Conservation (phyloP, 2,113 vertebrate genomes). For the Mus spicilegus region DNA sequence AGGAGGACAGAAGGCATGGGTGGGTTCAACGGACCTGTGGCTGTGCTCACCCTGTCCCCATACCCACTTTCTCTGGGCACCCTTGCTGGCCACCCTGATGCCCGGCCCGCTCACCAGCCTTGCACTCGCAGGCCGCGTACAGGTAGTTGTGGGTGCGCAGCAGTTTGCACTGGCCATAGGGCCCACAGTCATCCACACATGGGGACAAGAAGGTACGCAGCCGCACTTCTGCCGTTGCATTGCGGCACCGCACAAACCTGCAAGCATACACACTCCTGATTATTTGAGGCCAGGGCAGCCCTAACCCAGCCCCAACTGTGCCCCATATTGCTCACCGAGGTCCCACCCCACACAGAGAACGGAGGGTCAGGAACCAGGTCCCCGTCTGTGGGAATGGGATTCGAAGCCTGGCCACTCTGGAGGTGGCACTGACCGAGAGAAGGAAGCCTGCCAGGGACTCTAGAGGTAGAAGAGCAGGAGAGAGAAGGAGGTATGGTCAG, state of each 20-base stretch:
- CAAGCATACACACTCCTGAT: neutral
- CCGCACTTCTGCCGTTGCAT: conserved; percentile 94
- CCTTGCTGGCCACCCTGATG: neutral
- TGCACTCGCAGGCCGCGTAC: conserved; percentile 98
- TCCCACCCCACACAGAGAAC: conserved; percentile 91
- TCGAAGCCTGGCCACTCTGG: conserved; percentile 93
- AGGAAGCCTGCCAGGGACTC: conserved; percentile 93
- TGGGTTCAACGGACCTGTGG: neutral
- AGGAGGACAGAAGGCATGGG: neutral
- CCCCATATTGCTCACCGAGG: conserved; percentile 88
- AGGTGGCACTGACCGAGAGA: conserved; percentile 90
- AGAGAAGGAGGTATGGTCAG: neutral
- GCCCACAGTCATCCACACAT: conserved; percentile 97
- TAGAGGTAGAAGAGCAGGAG: conserved; percentile 70
- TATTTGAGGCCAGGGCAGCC: neutral
- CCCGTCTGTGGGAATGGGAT: conserved; percentile 98
- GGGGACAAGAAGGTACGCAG: conserved; percentile 96
- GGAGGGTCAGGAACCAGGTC: conserved; percentile 97
- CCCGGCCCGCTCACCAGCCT: conserved; percentile 91
- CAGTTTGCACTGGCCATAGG: conserved; percentile 98
- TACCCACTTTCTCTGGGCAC: neutral
- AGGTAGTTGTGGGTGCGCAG: conserved; percentile 98
- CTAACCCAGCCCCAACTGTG: accelerated
- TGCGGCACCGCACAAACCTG: conserved; percentile 92
- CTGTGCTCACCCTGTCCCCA: neutral